phyloP scores from a whole-genome alignment of 2,113 vertebrate genomes.

The Malurus melanocephalus region DNA sequence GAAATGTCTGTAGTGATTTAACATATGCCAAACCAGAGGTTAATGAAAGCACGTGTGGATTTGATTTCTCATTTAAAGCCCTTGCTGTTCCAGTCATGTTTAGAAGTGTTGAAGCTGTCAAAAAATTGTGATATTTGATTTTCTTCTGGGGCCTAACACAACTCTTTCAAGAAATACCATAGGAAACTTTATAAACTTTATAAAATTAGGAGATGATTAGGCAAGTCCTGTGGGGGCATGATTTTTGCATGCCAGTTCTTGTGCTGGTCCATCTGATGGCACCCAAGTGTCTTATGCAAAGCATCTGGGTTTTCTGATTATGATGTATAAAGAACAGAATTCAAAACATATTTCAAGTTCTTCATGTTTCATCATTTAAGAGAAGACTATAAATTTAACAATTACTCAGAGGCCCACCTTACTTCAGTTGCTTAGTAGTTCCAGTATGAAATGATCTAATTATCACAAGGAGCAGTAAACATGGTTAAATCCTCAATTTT shows the following conservation, averaged over 20 bases:
- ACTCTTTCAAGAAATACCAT: background rate
- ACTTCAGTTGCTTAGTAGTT: background rate
- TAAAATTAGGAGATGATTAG: background rate
- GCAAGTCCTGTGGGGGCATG: background rate
- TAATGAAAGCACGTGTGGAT: background rate
- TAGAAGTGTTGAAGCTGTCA: background rate
- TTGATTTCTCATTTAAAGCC: background rate
- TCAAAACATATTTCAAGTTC: background rate
- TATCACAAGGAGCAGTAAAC: background rate
- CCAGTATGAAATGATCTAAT: background rate
- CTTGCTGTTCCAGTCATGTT: background rate
- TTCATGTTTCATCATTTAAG: background rate
- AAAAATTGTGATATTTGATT: background rate
- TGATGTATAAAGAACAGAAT: background rate
- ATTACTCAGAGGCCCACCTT: background rate
- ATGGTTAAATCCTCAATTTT: slow-evolving; percentile 3
- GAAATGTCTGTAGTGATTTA: background rate
- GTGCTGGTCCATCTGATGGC: background rate
- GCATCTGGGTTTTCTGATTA: background rate
- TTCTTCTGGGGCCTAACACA: background rate
- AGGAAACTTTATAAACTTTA: background rate
- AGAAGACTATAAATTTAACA: background rate
- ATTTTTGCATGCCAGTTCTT: background rate
- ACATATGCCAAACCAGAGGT: background rate
- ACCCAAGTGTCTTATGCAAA: background rate